Percentiles rank a stretch among this genome's conserved stretches.
Conservation (phyloP, 2,113 vertebrate species). For the Entomyzon cyanotis region DNA sequence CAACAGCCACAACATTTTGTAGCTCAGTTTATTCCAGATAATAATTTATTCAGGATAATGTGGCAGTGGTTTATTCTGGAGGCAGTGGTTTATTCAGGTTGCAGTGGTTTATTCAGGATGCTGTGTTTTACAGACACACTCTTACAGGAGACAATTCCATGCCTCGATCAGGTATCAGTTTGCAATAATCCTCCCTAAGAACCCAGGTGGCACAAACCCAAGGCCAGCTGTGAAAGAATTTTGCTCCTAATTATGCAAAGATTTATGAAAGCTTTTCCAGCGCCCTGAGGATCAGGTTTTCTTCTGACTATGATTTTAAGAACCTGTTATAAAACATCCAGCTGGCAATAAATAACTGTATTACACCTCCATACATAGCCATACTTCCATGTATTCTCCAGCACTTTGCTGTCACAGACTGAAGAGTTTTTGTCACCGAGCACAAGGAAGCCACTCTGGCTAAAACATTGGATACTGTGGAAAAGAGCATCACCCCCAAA, state of each 20-base stretch:
- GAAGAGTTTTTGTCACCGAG: background rate
- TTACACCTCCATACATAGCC: background rate
- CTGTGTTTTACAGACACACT: accelerated
- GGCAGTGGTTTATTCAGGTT: accelerated
- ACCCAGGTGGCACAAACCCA: background rate
- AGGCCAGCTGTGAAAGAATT: background rate
- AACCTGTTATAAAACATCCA: background rate
- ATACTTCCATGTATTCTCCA: background rate
- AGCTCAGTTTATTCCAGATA: accelerated
- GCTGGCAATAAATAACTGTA: background rate
- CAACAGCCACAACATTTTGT: accelerated
- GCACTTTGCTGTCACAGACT: background rate
- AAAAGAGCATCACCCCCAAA: background rate
- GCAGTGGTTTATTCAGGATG: background rate
- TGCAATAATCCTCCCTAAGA: background rate
- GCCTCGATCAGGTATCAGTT: background rate
- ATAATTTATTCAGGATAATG: no score
- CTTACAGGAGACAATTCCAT: background rate
- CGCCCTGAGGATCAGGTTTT: background rate
- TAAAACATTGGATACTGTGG: accelerated
- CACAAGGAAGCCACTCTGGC: background rate
- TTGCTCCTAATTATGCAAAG: background rate
- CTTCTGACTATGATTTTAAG: background rate
- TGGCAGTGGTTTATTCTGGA: background rate
- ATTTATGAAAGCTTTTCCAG: background rate